These are phyloP conservation scores for Carlito syrichta DNA, from an alignment of 2,113 vertebrate species.

Conservation along the genomic window DNA sequence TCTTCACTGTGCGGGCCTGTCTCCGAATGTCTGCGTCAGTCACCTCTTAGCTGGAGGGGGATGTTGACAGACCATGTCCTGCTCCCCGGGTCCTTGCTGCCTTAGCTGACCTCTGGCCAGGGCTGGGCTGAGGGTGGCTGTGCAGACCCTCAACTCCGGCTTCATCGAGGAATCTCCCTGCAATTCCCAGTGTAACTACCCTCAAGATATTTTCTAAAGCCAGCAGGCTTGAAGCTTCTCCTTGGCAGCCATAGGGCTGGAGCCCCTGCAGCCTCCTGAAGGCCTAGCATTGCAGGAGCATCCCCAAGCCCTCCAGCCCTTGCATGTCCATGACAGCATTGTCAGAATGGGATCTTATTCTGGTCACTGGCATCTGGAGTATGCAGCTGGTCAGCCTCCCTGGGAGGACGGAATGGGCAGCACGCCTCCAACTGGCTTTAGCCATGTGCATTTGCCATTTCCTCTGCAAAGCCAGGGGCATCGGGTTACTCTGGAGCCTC, in stretches of 20 bases:
- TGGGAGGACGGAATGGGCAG: not conserved
- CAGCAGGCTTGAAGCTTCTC: not conserved
- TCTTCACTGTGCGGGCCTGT: not conserved
- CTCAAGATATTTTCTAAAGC: not conserved
- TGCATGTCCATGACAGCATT: not conserved
- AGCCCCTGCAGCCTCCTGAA: not conserved
- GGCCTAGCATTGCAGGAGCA: not conserved
- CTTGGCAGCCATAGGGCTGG: not conserved
- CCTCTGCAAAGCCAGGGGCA: not conserved
- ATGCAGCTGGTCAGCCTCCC: not conserved
- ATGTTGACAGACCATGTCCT: accelerated
- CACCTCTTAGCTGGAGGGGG: not conserved
- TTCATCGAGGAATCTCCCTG: accelerated
- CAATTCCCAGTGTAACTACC: accelerated
- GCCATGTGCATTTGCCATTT: accelerated
- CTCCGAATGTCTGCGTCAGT: not conserved
- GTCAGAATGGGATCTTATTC: not conserved
- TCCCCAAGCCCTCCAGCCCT: not conserved
- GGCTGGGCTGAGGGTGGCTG: accelerated
- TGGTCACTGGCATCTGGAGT: not conserved
- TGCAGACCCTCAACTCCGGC: not conserved
- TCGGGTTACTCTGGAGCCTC: not conserved
- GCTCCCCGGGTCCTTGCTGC: too few species aligned
- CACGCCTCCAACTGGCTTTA: not conserved
- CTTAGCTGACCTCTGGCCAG: accelerated